phyloP scores from a whole-genome alignment of 1,140 invertebrate species.

The Trichonephila inaurata region DNA sequence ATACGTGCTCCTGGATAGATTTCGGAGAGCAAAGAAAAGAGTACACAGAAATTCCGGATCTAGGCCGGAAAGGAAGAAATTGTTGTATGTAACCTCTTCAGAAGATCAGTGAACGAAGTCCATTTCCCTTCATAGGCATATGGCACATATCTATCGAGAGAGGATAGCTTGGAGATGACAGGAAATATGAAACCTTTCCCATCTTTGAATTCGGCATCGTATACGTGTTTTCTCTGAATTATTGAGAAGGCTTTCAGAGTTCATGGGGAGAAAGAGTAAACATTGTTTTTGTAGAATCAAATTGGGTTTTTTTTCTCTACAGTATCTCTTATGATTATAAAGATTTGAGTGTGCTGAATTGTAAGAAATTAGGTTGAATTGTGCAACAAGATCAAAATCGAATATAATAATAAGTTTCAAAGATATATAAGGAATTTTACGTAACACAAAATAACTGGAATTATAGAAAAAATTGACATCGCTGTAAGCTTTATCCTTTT shows the following conservation, averaged over 20 bases:
- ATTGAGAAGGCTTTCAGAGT: too few species aligned
- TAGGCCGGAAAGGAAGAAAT: conserved; percentile 34
- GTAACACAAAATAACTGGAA: too few species aligned
- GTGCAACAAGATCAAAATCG: not conserved
- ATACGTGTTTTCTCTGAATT: not conserved
- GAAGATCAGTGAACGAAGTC: conserved; percentile 28
- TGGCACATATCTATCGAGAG: not conserved
- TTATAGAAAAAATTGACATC: too few species aligned
- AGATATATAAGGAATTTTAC: too few species aligned
- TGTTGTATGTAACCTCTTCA: not conserved
- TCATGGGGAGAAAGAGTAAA: too few species aligned
- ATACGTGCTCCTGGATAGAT: conserved; percentile 21
- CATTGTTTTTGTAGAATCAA: too few species aligned
- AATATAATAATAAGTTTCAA: not conserved
- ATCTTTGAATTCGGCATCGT: not conserved
- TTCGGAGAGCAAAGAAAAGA: conserved; percentile 33
- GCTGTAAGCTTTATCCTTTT: too few species aligned
- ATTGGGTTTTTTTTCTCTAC: not conserved
- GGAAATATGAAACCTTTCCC: not conserved
- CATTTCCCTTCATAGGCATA: not conserved
- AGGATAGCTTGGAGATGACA: not conserved
- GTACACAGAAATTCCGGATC: conserved; percentile 47
- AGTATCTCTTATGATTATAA: not conserved
- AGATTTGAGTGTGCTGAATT: not conserved
- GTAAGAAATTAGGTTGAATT: not conserved